Conservation (phyloP, 2,797 vertebrate genomes). For the Lutjanus campechanus region DNA sequence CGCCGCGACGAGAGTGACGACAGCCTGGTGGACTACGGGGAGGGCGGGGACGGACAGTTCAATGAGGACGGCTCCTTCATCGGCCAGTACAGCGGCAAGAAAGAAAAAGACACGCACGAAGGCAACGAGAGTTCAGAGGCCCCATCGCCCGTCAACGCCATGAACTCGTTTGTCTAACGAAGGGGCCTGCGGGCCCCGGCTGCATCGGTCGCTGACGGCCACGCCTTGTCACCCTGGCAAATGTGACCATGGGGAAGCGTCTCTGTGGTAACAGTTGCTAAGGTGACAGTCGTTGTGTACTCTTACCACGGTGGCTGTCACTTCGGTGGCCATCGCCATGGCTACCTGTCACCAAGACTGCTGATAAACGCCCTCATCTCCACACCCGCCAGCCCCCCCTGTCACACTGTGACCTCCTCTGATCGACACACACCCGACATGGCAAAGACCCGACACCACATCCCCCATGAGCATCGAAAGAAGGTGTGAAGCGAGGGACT, state of each 20-base stretch:
- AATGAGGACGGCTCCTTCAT: conserved; percentile 99
- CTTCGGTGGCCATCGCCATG: conserved; percentile 49
- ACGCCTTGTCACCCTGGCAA: conserved; percentile 68
- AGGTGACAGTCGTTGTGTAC: conserved; percentile 61
- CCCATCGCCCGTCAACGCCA: conserved; percentile 98
- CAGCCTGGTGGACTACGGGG: conserved; percentile 98
- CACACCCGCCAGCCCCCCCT: conserved; percentile 46
- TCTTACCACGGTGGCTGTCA: conserved; percentile 56
- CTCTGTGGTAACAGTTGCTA: conserved; percentile 63
- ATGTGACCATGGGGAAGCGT: conserved; percentile 56
- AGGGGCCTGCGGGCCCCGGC: conserved; percentile 23
- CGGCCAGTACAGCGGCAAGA: conserved; percentile 98
- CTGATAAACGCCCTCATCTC: conserved; percentile 73
- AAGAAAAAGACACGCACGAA: conserved; percentile 97
- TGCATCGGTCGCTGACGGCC: neutral
- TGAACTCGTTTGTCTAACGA: conserved; percentile 97
- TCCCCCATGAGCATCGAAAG: conserved; percentile 28
- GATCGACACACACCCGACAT: conserved; percentile 45
- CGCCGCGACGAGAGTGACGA: conserved; percentile 98
- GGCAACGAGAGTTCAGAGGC: conserved; percentile 99
- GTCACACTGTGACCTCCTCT: conserved; percentile 73
- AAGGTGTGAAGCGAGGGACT: conserved; percentile 48
- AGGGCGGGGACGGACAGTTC: conserved; percentile 99
- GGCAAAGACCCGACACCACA: conserved; percentile 23
- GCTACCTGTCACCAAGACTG: conserved; percentile 64